A percentile compares a stretch with the other conserved stretches of the same genome.
phyloP scores from a whole-genome alignment of 2,113 vertebrate species.

The Hippocampus zosterae region DNA sequence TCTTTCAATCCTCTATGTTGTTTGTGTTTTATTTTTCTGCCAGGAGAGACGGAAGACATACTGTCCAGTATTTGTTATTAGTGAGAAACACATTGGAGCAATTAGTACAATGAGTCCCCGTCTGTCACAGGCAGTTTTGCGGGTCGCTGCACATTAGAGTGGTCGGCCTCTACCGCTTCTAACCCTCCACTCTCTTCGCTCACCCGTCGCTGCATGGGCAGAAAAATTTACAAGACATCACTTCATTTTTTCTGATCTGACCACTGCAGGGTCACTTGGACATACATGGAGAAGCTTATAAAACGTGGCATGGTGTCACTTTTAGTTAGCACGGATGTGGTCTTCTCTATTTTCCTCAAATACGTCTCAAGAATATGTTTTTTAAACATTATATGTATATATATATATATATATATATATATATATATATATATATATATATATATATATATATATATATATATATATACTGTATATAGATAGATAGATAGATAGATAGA shows the following conservation, averaged over 20 bases:
- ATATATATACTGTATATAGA: too few relatives aligned
- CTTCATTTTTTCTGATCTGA: not conserved
- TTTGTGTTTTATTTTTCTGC: not conserved
- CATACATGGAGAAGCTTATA: not conserved
- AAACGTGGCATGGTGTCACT: too few relatives aligned
- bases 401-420: too few relatives aligned
- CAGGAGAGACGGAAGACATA: not conserved
- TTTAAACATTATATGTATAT: too few relatives aligned
- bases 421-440: too few relatives aligned
- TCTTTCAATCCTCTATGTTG: not conserved
- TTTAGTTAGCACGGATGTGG: too few relatives aligned
- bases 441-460: too few relatives aligned
- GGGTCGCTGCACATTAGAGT: constrained; percentile 48
- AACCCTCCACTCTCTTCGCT: constrained; percentile 33
- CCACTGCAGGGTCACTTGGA: not conserved
- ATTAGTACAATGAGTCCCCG: constrained; percentile 67
- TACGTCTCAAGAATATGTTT: too few relatives aligned
- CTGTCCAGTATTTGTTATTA: constrained; percentile 17
- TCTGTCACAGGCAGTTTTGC: constrained; percentile 60
- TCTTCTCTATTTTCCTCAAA: too few relatives aligned
- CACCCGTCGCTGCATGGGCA: constrained; percentile 7
- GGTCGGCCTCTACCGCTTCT: constrained; percentile 26
- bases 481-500: too few relatives aligned
- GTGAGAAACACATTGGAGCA: constrained; percentile 59
- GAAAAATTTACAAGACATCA: constrained; percentile 11